A percentile compares a stretch with the other conserved stretches of the same genome.
These are phyloP conservation scores for Laticauda laticaudata DNA, from an alignment of 2,113 vertebrate genomes.

Conservation along the genomic window DNA sequence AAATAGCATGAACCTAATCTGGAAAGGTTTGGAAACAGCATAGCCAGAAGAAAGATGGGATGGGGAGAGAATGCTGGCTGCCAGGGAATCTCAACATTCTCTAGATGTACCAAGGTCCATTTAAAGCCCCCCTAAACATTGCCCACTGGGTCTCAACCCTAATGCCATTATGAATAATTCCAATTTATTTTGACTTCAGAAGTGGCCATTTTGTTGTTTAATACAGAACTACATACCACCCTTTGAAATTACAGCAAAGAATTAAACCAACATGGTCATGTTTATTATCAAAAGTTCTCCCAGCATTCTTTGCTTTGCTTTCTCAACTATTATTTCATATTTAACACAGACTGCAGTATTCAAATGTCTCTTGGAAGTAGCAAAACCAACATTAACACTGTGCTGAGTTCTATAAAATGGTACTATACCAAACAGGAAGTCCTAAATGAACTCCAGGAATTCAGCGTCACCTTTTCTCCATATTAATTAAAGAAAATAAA, in stretches of 20 bases:
- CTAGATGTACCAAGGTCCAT: constrained; percentile 3
- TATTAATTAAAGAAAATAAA: too few species aligned
- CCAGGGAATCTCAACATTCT: constrained; percentile 24
- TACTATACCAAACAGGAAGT: background rate
- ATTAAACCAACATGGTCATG: background rate
- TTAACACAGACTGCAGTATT: background rate
- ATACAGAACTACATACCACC: background rate
- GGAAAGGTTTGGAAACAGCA: background rate
- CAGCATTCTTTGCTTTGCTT: background rate
- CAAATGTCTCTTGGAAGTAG: background rate
- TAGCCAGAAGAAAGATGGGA: constrained; percentile 1
- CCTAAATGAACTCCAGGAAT: background rate
- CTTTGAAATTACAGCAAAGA: background rate
- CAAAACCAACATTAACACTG: background rate
- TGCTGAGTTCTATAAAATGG: background rate
- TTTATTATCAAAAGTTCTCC: background rate
- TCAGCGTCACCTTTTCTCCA: background rate
- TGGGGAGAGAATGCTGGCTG: constrained; percentile 22
- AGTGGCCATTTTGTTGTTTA: background rate
- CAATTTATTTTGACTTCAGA: background rate
- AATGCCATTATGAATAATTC: background rate
- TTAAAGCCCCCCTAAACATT: background rate
- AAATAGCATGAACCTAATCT: constrained; percentile 37
- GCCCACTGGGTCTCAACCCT: background rate
- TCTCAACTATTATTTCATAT: background rate